Conservation (phyloP, 2,888 invertebrate genomes). For the Pomacea canaliculata region DNA sequence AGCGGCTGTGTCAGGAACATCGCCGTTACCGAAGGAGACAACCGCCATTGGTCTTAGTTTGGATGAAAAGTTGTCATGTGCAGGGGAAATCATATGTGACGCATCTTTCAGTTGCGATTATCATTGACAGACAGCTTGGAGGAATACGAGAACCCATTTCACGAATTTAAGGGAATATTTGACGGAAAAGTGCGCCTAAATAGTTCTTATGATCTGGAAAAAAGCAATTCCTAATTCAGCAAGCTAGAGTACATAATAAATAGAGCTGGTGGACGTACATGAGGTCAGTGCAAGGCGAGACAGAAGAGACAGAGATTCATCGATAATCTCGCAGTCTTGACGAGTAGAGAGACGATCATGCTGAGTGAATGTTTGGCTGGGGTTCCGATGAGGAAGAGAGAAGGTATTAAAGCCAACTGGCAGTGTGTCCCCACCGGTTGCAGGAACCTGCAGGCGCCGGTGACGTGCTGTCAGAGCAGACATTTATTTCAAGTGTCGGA, state of each 20-base stretch:
- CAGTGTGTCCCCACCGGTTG: too few species aligned
- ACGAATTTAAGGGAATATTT: constrained; percentile 4
- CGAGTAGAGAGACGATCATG: constrained; percentile 18
- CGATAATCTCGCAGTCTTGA: constrained; percentile 15
- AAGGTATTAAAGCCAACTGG: neutral
- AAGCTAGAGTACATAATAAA: constrained; percentile 6
- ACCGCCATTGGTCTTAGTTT: constrained; percentile 15
- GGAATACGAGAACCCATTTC: constrained; percentile 5
- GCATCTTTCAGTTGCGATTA: constrained; percentile 18
- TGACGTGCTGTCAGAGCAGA: too few species aligned
- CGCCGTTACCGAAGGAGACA: neutral
- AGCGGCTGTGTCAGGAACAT: neutral
- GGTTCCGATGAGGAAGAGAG: constrained; percentile 15
- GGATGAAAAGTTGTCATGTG: constrained; percentile 4
- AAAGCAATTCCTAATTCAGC: constrained; percentile 32
- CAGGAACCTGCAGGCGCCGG: too few species aligned
- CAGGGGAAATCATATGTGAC: constrained; percentile 13
- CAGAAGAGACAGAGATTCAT: constrained; percentile 23
- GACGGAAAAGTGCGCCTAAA: neutral
- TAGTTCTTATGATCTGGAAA: neutral
- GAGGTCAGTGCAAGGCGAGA: constrained; percentile 12
- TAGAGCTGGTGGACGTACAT: constrained; percentile 7
- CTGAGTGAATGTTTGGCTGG: constrained; percentile 20
- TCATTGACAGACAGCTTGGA: constrained; percentile 10
- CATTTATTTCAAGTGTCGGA: too few species aligned